Evolutionary conservation across 2,797 vertebrate genomes (phyloP), one percentile per base, ranked within the genome.

Genomic region (Artibeus jamaicensis): DNA sequence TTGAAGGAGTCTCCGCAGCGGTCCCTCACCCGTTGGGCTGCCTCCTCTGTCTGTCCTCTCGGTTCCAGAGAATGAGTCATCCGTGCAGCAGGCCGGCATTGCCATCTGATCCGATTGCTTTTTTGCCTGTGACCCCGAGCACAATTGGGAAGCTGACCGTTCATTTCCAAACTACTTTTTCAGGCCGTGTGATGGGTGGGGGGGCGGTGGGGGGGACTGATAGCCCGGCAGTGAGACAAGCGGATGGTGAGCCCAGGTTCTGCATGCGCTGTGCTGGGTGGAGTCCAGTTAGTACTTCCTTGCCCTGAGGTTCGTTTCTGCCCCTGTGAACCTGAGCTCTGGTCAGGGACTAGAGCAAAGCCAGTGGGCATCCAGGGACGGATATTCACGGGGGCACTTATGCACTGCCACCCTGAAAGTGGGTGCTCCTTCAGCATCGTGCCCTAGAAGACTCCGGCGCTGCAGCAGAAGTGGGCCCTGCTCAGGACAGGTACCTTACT

Each of bases 211-310:
- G 50, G 19, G 19, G 6, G 9, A 44, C 26, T 0, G 3, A n/a
- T 1, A 5, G 0, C 5, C 2, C 5, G 9, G 9, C 2, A 37
- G 18, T 16, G 3, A 70, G 0, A 26, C 29, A 39, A 39, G 24
- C 2, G 39, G 37, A 11, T 2, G 14, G 12, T 34, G 91, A 46
- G 15, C 26, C 34, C 3, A 2, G 26, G 12, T 7, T 50, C n/a
- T n/a, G 8, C 7, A 1, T n/a, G 50, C 7, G 3, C 5, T 0
- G 0, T 12, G 24, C 55, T 24, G 2, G 42, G n/a, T 39, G 3
- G 24, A 37, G 55, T 21, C 65, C 12, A 9, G 50, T 8, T 19
- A 12, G 44, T 10, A 15, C 32, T 39, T 73, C 42, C 11, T 55
- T 26, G 32, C 55, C 29, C 37, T 6, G 21, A 50, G 8, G 57